A percentile compares a stretch with the other conserved stretches of the same genome.
phyloP scores from a whole-genome alignment of 2,888 invertebrate species.

The Ephialtes manifestator region DNA sequence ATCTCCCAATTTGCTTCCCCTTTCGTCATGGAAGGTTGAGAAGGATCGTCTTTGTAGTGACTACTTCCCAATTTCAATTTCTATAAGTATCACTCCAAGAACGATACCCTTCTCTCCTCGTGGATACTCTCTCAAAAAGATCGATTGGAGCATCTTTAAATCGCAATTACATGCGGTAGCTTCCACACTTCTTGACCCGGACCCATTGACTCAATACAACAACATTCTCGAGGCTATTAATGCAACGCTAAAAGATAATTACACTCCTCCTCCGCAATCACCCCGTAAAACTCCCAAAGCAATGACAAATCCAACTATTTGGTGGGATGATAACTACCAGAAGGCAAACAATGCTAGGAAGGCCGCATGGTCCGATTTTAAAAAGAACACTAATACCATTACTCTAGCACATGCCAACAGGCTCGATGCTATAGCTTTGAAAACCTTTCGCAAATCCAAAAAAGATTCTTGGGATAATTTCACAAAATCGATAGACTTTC shows the following conservation, averaged over 20 bases:
- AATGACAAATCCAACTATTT: not conserved
- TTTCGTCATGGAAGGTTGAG: not conserved
- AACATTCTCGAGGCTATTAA: not conserved
- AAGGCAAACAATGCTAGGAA: not conserved
- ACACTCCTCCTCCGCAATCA: not conserved
- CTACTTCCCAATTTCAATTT: constrained; percentile 23
- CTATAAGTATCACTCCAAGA: not conserved
- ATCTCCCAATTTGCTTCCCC: no score
- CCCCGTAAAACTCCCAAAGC: not conserved
- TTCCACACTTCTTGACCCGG: not conserved
- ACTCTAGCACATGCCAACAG: not conserved
- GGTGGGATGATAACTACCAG: constrained; percentile 10
- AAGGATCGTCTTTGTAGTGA: not conserved
- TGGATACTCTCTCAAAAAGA: not conserved
- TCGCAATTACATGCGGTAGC: not conserved
- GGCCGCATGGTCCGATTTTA: not conserved
- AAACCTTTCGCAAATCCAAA: constrained; percentile 5
- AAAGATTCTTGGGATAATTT: constrained; percentile 6
- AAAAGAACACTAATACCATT: not conserved
- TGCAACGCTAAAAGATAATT: not conserved
- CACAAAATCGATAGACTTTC: constrained; percentile 4
- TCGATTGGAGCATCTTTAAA: not conserved
- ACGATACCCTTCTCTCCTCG: not conserved
- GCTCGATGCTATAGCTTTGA: not conserved
- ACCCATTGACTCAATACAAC: no score